Conservation (phyloP, 1,140 invertebrate species). For the Pogonomyrmex barbatus region DNA sequence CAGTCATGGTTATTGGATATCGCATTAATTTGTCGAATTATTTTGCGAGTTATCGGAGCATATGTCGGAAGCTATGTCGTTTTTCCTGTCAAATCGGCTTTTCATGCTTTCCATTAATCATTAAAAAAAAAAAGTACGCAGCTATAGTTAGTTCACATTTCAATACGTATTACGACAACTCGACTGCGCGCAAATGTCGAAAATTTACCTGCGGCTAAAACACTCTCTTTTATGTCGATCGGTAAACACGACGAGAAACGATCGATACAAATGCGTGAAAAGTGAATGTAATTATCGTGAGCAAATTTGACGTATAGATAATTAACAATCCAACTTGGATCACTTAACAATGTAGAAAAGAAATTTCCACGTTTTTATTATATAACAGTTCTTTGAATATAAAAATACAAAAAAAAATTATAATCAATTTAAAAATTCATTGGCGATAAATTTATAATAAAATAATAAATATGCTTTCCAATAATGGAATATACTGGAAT, state of each 20-base stretch:
- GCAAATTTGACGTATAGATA: neutral
- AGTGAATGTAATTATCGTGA: slow-evolving; percentile 23
- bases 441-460: neutral
- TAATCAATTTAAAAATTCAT: neutral
- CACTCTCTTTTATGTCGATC: slow-evolving; percentile 32
- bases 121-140: neutral
- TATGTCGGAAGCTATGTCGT: slow-evolving; percentile 37
- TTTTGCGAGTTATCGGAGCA: slow-evolving; percentile 43
- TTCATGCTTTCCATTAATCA: slow-evolving; percentile 24
- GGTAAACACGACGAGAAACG: slow-evolving; percentile 25
- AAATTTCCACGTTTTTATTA: neutral
- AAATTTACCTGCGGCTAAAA: slow-evolving; percentile 4
- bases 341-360: neutral
- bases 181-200: neutral
- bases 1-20: slow-evolving; percentile 20
- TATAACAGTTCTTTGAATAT: neutral
- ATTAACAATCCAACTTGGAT: neutral
- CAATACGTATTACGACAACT: slow-evolving; percentile 36
- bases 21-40: slow-evolving; percentile 40
- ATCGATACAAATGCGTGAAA: neutral
- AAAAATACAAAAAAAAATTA: neutral
- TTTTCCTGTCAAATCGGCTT: slow-evolving; percentile 29
- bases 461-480: neutral
- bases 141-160: slow-evolving; percentile 16
- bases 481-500: neutral